These are phyloP conservation scores for Heteronetta atricapilla DNA, from an alignment of 2,113 vertebrate species.

Conservation along the genomic window DNA sequence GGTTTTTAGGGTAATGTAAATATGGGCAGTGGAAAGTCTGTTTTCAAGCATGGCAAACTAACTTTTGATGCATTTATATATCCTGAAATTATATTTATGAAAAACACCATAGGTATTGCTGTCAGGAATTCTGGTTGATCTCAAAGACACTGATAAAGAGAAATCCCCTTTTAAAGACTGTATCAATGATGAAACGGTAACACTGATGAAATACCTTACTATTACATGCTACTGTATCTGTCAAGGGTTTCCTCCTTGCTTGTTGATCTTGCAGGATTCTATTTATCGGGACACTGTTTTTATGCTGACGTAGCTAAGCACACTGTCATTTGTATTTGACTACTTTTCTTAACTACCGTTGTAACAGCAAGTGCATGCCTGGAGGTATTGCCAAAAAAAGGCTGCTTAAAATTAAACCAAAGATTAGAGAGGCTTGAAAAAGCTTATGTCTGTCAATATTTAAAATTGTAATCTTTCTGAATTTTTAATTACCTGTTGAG, in stretches of 20 bases:
- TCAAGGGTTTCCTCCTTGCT: conserved; percentile 15
- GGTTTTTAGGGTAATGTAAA: not conserved
- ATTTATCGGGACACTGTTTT: conserved; percentile 1
- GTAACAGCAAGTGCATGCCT: conserved; percentile 31
- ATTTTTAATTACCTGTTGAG: not conserved
- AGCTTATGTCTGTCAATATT: not conserved
- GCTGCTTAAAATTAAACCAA: not conserved
- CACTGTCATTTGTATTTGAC: not conserved
- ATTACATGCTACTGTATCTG: not conserved
- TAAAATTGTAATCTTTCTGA: not conserved
- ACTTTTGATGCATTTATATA: not conserved
- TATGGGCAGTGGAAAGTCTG: not conserved
- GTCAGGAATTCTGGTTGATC: conserved; percentile 79
- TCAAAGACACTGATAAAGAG: conserved; percentile 81
- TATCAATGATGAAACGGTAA: conserved; percentile 78
- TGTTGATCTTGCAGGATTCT: not conserved
- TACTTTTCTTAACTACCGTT: not conserved
- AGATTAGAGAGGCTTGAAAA: not conserved
- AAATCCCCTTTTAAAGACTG: conserved; percentile 80
- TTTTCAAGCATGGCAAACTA: not conserved
- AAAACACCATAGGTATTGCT: conserved; percentile 79
- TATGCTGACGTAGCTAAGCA: not conserved
- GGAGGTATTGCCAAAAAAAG: not conserved
- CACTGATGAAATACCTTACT: conserved; percentile 14
- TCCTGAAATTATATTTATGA: conserved; percentile 1